phyloP scores from a whole-genome alignment of 2,113 vertebrate genomes.

The Pseudorasbora parva region DNA sequence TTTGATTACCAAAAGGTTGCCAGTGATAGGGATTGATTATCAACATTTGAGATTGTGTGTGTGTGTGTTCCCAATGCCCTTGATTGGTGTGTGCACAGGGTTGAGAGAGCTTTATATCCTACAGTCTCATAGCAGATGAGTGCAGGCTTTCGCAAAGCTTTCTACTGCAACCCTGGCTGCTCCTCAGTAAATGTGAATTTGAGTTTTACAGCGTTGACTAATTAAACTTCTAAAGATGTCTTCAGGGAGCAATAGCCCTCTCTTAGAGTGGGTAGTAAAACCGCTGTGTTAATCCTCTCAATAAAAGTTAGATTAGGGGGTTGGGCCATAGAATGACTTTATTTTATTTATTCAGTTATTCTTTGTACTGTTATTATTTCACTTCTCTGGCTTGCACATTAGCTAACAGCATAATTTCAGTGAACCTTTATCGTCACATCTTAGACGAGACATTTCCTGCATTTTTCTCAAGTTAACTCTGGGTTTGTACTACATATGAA shows the following conservation, averaged over 20 bases:
- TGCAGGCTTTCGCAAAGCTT: not conserved
- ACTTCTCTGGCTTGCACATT: not conserved
- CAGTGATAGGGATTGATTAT: no score
- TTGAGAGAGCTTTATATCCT: conserved; percentile 17
- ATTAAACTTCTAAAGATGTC: conserved; percentile 59
- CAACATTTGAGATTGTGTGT: no score
- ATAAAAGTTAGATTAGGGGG: conserved; percentile 47
- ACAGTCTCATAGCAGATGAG: conserved; percentile 15
- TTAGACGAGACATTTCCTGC: no score
- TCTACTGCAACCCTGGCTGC: conserved; percentile 30
- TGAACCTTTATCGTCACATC: not conserved
- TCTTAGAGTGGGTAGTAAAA: conserved; percentile 28
- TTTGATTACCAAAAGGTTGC: no score
- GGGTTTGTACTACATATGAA: not conserved
- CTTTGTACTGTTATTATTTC: conserved; percentile 20
- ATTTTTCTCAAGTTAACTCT: not conserved
- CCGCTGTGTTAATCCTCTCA: conserved; percentile 54
- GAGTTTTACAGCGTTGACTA: conserved; percentile 52
- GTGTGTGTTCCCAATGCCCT: not conserved
- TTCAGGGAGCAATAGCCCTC: conserved; percentile 47
- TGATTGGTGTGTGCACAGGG: not conserved
- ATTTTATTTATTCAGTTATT: not conserved
- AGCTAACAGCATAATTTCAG: not conserved
- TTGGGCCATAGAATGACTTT: not conserved
- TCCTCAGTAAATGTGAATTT: conserved; percentile 45